Conservation (phyloP, 2,113 vertebrate genomes). For the Polypterus bichir region DNA sequence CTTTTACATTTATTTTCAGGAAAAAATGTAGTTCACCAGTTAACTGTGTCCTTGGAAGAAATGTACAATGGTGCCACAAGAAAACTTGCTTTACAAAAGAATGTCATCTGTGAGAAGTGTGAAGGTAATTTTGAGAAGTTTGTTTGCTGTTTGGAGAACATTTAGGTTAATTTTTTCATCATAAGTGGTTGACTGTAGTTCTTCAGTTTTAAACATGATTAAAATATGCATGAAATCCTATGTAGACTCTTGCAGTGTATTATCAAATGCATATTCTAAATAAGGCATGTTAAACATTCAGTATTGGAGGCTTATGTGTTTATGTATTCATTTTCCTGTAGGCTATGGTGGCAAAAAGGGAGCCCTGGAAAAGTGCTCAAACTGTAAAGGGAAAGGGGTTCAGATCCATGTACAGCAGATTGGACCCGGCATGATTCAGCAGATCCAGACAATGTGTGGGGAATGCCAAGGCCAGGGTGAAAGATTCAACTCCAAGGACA, state of each 20-base stretch:
- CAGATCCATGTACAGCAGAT: conserved; percentile 84
- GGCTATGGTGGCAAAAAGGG: conserved; percentile 88
- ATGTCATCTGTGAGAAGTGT: conserved; percentile 87
- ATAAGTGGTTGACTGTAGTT: background rate
- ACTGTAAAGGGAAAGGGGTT: conserved; percentile 83
- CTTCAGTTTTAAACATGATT: no score
- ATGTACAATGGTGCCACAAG: conserved; percentile 80
- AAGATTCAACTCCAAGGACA: conserved; percentile 77
- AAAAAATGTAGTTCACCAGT: conserved; percentile 87
- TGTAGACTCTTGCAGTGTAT: no score
- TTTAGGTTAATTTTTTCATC: background rate
- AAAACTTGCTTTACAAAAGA: conserved; percentile 91
- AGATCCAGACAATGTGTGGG: conserved; percentile 81
- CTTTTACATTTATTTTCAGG: conserved; percentile 39
- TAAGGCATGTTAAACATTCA: no score
- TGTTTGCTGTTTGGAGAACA: background rate
- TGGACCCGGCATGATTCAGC: conserved; percentile 91
- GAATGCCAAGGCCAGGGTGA: conserved; percentile 91
- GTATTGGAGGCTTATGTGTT: no score
- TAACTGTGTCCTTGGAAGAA: conserved; percentile 81
- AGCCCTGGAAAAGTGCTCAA: conserved; percentile 72
- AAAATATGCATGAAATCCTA: no score
- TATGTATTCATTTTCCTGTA: conserved; percentile 24
- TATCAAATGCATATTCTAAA: no score
- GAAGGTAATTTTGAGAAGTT: conserved; percentile 57